These are phyloP conservation scores for Istiophorus platypterus DNA, from an alignment of 2,113 vertebrate genomes.

Conservation along the genomic window DNA sequence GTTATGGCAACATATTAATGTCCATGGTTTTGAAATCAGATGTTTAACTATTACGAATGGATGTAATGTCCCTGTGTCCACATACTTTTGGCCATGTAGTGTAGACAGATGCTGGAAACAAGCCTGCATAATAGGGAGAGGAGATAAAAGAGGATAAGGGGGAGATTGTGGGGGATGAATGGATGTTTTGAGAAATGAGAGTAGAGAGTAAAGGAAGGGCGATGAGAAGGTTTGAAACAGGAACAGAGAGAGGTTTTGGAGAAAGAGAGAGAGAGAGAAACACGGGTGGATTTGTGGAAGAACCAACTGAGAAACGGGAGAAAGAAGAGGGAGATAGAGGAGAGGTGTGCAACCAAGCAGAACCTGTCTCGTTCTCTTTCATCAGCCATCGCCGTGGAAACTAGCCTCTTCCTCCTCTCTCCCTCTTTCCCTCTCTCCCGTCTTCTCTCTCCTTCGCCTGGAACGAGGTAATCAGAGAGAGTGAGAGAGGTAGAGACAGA, in stretches of 20 bases:
- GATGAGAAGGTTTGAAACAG: conserved; percentile 44
- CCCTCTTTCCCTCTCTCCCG: conserved; percentile 26
- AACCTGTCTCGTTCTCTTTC: conserved; percentile 80
- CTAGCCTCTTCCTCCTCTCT: conserved; percentile 53
- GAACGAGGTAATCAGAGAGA: conserved; percentile 75
- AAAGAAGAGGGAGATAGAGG: conserved; percentile 30
- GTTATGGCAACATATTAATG: background rate
- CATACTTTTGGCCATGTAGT: background rate
- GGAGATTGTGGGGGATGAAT: conserved; percentile 18
- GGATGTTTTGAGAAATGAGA: conserved; percentile 49
- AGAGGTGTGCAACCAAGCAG: conserved; percentile 77
- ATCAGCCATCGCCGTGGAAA: conserved; percentile 81
- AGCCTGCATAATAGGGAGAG: background rate
- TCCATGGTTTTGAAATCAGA: conserved; percentile 11
- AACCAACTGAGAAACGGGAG: conserved; percentile 24
- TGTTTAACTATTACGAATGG: background rate
- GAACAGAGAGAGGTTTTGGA: conserved; percentile 47
- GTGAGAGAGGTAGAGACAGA: conserved; percentile 60
- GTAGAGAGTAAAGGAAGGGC: conserved; percentile 7
- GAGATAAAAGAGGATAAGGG: background rate
- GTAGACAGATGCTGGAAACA: background rate
- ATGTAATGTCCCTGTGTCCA: background rate
- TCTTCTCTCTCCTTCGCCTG: conserved; percentile 48
- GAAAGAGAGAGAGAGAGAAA: conserved; percentile 13
- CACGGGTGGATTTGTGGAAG: conserved; percentile 39